Evolutionary conservation across 1,140 invertebrate species (phyloP), one percentile per base, ranked within the genome.

Genomic region (Penaeus vannamei): DNA sequence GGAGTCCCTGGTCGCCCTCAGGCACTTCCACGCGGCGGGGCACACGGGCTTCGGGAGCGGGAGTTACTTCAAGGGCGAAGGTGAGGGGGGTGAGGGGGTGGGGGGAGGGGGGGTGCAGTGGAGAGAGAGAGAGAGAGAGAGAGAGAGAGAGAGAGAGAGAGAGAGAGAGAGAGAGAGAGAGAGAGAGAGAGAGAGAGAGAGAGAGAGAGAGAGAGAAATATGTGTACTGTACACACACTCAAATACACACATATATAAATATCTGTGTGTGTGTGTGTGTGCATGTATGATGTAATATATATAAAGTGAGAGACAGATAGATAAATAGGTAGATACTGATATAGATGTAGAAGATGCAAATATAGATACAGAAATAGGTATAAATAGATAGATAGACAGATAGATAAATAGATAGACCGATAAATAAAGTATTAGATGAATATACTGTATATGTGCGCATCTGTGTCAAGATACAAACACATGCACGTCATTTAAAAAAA

Each of bases 21-120:
- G 92, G 20, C 92, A 93, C 29, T 93, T 91, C 80, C 86, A 93
- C n/a, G 92, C 93, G 80, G 92, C 90, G 0, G 93, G 93, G 10
- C 93, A 93, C 90, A 91, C 91, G 4, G 92, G 92, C n/a, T 91
- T 91, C 72, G 90, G 69, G 12, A 86, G 66, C 62, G 29, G 12
- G 10, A 22, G 53, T 17, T 85, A 60, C 72, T 91, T 91, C 69
- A 86, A 29, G 19, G 90, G 90, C 0, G 20, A 26, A 42, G 80
- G 90, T 91, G 53, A 90, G 80, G 72, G 14, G 26, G 0, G 8
- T 12, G 14, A 19, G n/a, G 32, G n/a, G 26, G 36, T 1, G n/a
- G n/a, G n/a, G 69, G n/a, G 69, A 20, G 69, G 29, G 69, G 36
- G n/a, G 36, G 26, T 12, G 66, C 14, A 32, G 32, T n/a, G 32